Evolutionary conservation across 2,888 invertebrate species (phyloP).

Genomic region (Strigamia maritima): DNA sequence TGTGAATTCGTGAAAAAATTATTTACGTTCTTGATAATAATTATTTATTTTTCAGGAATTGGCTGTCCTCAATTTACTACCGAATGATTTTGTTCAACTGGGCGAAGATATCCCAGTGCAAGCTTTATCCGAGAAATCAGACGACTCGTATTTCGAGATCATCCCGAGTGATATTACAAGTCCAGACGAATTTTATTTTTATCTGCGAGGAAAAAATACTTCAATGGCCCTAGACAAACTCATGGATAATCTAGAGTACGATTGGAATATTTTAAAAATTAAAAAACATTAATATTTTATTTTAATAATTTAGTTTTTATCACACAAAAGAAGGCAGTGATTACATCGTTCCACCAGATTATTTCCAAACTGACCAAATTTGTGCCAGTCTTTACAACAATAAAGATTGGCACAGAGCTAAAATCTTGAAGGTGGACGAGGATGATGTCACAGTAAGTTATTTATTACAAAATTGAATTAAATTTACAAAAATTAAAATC

Average conservation of each 20-base stretch:
- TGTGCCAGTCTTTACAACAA: neutral
- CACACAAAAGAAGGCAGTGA: neutral
- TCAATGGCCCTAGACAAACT: neutral
- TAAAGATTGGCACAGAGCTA: neutral
- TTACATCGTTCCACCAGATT: neutral
- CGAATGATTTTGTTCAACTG: neutral
- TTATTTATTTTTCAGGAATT: no score
- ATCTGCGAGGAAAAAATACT: neutral
- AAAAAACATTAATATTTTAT: neutral
- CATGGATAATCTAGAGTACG: neutral
- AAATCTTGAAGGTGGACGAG: neutral
- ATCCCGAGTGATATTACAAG: neutral
- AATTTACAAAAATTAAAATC: neutral
- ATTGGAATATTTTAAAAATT: neutral
- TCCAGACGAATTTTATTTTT: neutral
- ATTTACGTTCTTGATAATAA: no score
- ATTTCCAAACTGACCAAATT: neutral
- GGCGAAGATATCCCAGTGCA: neutral
- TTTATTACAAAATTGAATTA: no score
- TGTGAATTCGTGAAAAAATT: no score
- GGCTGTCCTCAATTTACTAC: no score
- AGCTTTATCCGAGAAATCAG: neutral
- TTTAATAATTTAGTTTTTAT: neutral
- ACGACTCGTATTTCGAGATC: neutral
- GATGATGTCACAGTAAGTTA: neutral